These are phyloP conservation scores for Hystrix brachyura DNA, from an alignment of 2,113 vertebrate species.

Conservation along the genomic window DNA sequence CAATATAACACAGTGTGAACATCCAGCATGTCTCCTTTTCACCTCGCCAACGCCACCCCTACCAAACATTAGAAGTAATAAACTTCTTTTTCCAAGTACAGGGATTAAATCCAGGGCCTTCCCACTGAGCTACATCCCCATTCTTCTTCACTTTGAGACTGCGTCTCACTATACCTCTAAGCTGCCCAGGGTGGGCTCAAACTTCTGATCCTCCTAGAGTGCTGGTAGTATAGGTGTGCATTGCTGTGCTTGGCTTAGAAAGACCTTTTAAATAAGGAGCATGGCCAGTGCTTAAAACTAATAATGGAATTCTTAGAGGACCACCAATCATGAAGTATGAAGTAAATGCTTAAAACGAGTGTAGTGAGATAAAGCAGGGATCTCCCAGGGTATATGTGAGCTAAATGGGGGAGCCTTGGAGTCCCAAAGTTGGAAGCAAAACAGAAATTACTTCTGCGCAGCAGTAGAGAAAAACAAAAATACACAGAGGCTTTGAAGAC, in stretches of 20 bases:
- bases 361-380: background rate
- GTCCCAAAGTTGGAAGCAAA: background rate
- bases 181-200: background rate
- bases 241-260: background rate
- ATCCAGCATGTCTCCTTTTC: background rate
- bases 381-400: background rate
- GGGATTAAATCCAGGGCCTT: background rate
- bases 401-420: background rate
- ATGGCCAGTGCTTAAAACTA: background rate
- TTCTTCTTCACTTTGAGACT: background rate
- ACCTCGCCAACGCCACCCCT: background rate
- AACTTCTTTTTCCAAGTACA: background rate
- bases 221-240: background rate
- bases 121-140: background rate
- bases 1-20: background rate
- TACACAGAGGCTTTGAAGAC: background rate
- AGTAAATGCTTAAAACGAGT: background rate
- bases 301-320: background rate
- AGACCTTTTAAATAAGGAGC: background rate
- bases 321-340: background rate
- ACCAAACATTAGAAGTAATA: background rate
- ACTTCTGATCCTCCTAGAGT: background rate
- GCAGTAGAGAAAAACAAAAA: background rate
- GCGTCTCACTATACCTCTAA: background rate
- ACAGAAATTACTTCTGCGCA: background rate